Conservation (phyloP, 2,888 invertebrate species). For the Junonia oenone region DNA sequence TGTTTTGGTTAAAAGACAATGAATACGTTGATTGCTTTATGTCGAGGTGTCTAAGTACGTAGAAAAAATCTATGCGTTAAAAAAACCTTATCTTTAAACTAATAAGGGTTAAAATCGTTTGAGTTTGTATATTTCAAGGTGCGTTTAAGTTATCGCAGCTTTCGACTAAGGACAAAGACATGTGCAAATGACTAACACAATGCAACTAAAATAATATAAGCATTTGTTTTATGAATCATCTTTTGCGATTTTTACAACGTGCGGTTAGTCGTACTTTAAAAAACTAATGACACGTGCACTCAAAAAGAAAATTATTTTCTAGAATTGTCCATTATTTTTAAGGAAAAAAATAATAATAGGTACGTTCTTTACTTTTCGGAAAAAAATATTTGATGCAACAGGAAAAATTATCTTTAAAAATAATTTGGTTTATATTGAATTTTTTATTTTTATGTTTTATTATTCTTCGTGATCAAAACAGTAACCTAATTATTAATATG, state of each 20-base stretch:
- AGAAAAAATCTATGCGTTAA: neutral
- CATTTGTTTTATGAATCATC: slow-evolving; percentile 48
- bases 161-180: slow-evolving; percentile 62
- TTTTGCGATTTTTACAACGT: slow-evolving; percentile 7
- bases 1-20: slow-evolving; percentile 2
- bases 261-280: slow-evolving; percentile 4
- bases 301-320: neutral
- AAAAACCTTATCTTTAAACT: neutral
- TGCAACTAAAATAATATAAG: slow-evolving; percentile 39
- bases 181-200: slow-evolving; percentile 46
- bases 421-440: no score
- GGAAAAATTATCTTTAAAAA: no score
- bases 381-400: neutral
- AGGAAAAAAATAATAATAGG: neutral
- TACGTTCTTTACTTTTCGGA: neutral
- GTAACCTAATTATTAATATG: no score
- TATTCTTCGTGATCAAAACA: no score
- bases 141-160: slow-evolving; percentile 29
- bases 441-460: no score
- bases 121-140: slow-evolving; percentile 4
- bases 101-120: neutral
- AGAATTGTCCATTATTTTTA: neutral
- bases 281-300: slow-evolving; percentile 29
- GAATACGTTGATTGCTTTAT: neutral
- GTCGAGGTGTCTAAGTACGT: neutral